Percentiles rank a stretch among this genome's conserved stretches.
phyloP scores from a whole-genome alignment of 1,140 invertebrate species.

The Drosophila orosa region DNA sequence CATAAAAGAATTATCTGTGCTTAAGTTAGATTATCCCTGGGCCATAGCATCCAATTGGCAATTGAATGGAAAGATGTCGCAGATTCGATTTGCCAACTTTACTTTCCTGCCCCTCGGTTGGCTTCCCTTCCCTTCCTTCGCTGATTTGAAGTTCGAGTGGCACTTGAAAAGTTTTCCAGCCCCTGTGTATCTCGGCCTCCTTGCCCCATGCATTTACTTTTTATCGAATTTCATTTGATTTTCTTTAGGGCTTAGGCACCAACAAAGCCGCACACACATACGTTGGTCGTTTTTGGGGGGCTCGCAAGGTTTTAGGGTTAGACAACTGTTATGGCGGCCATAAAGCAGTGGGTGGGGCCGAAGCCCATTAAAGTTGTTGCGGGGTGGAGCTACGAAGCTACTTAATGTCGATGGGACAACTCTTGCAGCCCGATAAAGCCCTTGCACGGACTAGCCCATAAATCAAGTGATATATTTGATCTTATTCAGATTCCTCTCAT shows the following conservation, averaged over 20 bases:
- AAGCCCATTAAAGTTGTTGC: constrained; percentile 25
- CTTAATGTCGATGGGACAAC: not conserved
- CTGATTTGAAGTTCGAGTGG: constrained; percentile 49
- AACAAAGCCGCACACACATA: constrained; percentile 48
- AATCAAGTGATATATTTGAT: constrained; percentile 15
- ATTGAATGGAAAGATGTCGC: constrained; percentile 76
- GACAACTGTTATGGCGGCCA: constrained; percentile 49
- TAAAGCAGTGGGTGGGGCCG: constrained; percentile 17
- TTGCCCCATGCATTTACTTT: constrained; percentile 43
- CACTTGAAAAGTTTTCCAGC: constrained; percentile 63
- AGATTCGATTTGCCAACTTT: constrained; percentile 68
- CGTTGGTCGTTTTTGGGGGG: constrained; percentile 22
- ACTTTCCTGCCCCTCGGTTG: constrained; percentile 55
- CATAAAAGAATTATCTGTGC: constrained; percentile 82
- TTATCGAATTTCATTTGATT: constrained; percentile 71
- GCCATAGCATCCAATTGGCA: constrained; percentile 77
- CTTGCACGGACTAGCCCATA: not conserved
- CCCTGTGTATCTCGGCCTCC: constrained; percentile 21
- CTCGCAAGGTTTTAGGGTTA: constrained; percentile 49
- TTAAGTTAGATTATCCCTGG: constrained; percentile 79
- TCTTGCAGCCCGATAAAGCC: not conserved
- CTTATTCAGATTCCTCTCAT: not conserved
- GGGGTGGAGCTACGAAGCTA: constrained; percentile 14
- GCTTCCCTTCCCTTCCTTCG: not conserved
- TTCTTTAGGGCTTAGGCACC: constrained; percentile 47